phyloP scores from a whole-genome alignment of 1,140 invertebrate genomes.

The Ceratina japonica region DNA sequence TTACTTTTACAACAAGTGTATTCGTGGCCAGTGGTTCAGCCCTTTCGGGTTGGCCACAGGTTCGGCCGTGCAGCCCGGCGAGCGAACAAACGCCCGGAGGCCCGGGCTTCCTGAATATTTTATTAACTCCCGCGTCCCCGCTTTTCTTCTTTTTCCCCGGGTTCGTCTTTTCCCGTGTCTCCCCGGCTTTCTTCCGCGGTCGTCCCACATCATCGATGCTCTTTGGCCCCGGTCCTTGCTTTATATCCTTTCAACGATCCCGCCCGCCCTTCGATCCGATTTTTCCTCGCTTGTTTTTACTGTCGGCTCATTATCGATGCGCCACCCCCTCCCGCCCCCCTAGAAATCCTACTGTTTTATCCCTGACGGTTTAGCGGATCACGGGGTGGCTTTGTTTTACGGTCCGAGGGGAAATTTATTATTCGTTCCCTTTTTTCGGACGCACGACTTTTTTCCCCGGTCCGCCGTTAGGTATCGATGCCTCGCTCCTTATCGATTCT shows the following conservation, averaged over 20 bases:
- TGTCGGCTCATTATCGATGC: conserved; percentile 40
- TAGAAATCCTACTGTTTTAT: conserved; percentile 27
- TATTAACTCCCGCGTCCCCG: conserved; percentile 66
- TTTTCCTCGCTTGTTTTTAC: conserved; percentile 36
- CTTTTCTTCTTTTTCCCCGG: conserved; percentile 31
- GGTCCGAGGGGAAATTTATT: conserved; percentile 36
- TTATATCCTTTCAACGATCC: neutral
- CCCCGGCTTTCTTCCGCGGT: conserved; percentile 9
- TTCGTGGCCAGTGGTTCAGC: neutral
- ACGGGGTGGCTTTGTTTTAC: conserved; percentile 33
- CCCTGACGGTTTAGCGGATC: conserved; percentile 24
- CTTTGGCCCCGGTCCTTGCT: neutral
- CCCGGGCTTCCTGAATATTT: conserved; percentile 71
- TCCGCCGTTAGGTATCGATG: conserved; percentile 19
- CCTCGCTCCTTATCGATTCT: conserved; percentile 33
- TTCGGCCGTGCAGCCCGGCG: conserved; percentile 58
- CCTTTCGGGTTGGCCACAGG: conserved; percentile 17
- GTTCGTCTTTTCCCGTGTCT: conserved; percentile 25
- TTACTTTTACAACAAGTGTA: too few species aligned
- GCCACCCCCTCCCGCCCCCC: neutral
- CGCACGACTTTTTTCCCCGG: conserved; percentile 22
- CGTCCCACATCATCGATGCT: conserved; percentile 38
- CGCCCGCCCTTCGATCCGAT: neutral
- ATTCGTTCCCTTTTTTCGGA: conserved; percentile 16
- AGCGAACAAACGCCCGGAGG: conserved; percentile 68